Base-by-base conservation (phyloP, 1,140 invertebrate genomes). In the Catajapyx aquilonaris region DNA sequence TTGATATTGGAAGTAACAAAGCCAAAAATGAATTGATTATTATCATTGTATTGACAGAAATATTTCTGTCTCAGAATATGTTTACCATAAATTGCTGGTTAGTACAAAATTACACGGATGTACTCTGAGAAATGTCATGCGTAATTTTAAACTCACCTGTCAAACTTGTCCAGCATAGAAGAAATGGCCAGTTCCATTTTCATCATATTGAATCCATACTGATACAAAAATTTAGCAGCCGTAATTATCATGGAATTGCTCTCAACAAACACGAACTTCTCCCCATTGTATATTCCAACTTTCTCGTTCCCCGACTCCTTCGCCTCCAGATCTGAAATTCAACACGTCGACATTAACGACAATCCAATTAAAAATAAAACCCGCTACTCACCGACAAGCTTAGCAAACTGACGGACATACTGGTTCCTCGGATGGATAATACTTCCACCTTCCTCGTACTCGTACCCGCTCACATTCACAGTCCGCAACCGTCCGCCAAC, bases 401-500 rank as follows among this genome's bases (percentile, higher is more conserved):
- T 46, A 4, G 62, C 50, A 51, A 74, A 71, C 33, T 66, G 47
- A 17, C 56, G 50, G 64, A 73, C 71, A 34, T 72, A 66, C 50
- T 59, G 53, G 51, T 75, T 74, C 41, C 48, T 54, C 0, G 62
- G 52, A 48, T 75, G 71, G 48, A 75, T 64, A 5, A 73, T 52
- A 2, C 60, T 46, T 31, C 66, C 72, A 11, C 72, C 71, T 34
- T 62, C 53, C 57, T 75, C 71, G 52, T 66, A 70, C 22, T 60
- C 46, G 30, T 58, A 45, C 13, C 57, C 52, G 37, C 53, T 50
- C 35, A 73, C 52, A 35, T 56, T 44, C 18, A 66, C 38, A 1
- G 61, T 62, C 0, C 65, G 57, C 31, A 73, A 41, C 31, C 73
- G 54, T 28, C 73, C 73, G 11, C 73, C 73, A 36, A 75, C 51